Base-by-base conservation (phyloP, 2,888 invertebrate genomes). In the Sarcophaga subvicina region DNA sequence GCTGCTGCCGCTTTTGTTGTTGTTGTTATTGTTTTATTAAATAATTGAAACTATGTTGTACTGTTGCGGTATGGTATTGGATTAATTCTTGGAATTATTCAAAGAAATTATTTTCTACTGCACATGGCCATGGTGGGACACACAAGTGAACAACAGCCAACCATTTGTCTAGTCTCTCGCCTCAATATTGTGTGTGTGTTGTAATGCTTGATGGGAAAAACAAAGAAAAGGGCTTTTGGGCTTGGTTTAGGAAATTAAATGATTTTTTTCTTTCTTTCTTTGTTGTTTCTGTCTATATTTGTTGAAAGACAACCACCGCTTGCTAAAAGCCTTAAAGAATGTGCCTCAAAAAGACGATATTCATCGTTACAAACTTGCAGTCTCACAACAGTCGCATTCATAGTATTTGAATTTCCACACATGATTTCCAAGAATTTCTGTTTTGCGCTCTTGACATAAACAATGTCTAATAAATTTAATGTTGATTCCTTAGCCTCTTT, bases 21-120 rank as follows among this genome's bases (percentile, higher is more conserved):
- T 20, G 17, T 47, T 45, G 67, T 37, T 8, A 37, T 20, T 67
- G 66, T 54, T 54, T 54, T 54, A 54, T 17, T 14, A 5, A 63
- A 73, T 59, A 71, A 84, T 87, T 84, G 80, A 81, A 87, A 87
- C 80, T 78, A 71, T 75, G 64, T 81, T 69, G 22, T 80, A 4
- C 62, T 66, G n/a, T 73, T 59, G 62, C 67, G 78, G 73, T 8
- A 37, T 37, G 37, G 37, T 37, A 37, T 37, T 75, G 62, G 70
- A 81, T 73, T 76, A 54, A 14, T 85, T 87, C 84, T 76, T 70
- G 71, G 87, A 87, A 87, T 78, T 54, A 81, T 2, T 49, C 73
- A 27, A 59, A 75, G 54, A 54, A 54, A 54, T 54, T 54, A 54
- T 54, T 37, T 37, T 37, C 12, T 14, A 54, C 54, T 54, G 14